Evolutionary conservation across 2,797 vertebrate genomes (phyloP).

Genomic region (Hydrophis major): DNA sequence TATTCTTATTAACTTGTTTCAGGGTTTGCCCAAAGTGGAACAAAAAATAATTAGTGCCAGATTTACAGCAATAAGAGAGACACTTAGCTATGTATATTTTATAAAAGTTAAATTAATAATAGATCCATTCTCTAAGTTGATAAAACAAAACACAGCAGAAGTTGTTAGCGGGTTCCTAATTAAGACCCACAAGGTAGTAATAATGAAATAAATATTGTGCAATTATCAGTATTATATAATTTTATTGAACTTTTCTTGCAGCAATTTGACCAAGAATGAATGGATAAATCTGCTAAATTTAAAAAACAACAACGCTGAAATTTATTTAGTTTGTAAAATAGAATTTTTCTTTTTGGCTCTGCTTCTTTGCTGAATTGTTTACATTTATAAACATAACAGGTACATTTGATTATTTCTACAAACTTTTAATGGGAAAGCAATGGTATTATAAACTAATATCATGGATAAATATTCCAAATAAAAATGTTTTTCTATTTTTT

Average conservation of each 20-base stretch:
- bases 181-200: neutral
- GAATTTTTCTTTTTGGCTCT: neutral
- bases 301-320: neutral
- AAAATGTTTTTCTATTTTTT: neutral
- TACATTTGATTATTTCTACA: neutral
- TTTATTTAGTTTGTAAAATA: neutral
- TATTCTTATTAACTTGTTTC: neutral
- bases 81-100: neutral
- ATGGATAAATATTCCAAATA: neutral
- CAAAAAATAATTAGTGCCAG: neutral
- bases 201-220: neutral
- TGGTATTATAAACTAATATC: neutral
- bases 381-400: neutral
- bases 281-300: neutral
- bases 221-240: neutral
- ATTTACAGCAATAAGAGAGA: neutral
- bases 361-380: neutral
- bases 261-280: neutral
- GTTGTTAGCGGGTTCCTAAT: neutral
- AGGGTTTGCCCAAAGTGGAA: neutral
- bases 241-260: neutral
- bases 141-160: neutral
- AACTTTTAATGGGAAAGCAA: neutral
- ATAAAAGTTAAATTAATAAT: neutral
- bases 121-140: neutral